Base-by-base conservation (phyloP, 2,888 invertebrate genomes). In the Stegophylla sp. region DNA sequence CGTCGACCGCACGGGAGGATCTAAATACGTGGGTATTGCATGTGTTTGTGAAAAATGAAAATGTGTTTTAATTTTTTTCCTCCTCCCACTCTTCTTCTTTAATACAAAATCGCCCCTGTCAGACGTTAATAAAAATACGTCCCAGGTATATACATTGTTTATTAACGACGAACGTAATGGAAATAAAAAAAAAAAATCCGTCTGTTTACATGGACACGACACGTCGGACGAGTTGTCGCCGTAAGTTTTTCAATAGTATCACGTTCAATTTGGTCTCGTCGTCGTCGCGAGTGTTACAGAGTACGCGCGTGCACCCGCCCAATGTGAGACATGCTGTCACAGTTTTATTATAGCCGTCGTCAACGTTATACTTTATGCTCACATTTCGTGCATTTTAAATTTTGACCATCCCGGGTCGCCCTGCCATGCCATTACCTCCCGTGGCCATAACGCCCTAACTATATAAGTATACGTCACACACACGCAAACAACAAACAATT, bases 371-470 rank as follows among this genome's bases (percentile, higher is more conserved):
- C 28, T 17, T n/a, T 53, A 53, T 20, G n/a, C 64, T 5, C 61
- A 73, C 73, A 61, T 74, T 45, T 74, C 61, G 61, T 45, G 73
- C 61, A 74, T 74, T 74, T 74, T 74, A 74, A 74, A 74, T 61
- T 61, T 74, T 9, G 45, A 48, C 45, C 73, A 28, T n/a, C 73
- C 45, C 61, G n/a, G 43, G 28, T 23, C n/a, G 56, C 28, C 73
- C 28, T 28, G 61, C 61, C 53, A 15, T 61, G 9, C 26, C 61
- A 61, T 20, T 56, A 13, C 74, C n/a, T n/a, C 61, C 12, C 17
- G 48, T 28, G 12, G 23, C 23, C 12, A n/a, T 51, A 13, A n/a
- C 69, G 13, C 56, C 34, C 34, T 3, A 34, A 3, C 4, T 34
- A 7, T n/a, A 20, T 2, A 23, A 3, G 2, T 20, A 20, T n/a